Conservation (phyloP, 2,113 vertebrate genomes). For the Rhea pennata region DNA sequence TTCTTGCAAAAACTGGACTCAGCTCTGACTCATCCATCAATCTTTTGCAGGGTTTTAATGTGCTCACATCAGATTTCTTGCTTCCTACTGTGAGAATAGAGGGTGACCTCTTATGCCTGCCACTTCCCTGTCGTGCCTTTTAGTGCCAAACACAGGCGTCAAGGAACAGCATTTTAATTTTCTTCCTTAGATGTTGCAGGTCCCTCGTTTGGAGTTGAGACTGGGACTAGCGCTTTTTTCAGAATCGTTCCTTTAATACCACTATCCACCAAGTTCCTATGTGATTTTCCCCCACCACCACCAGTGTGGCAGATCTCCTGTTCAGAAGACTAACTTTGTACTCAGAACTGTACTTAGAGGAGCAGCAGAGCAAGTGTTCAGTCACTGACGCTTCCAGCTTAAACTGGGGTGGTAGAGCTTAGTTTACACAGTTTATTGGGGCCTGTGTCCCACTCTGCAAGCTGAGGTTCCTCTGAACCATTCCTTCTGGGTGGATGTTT, state of each 20-base stretch:
- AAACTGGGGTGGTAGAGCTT: not conserved
- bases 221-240: not conserved
- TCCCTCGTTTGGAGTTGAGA: not conserved
- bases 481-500: not conserved
- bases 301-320: not conserved
- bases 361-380: not conserved
- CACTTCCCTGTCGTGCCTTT: not conserved
- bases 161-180: not conserved
- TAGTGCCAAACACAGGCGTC: not conserved
- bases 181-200: accelerated
- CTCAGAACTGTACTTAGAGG: not conserved
- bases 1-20: not conserved
- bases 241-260: not conserved
- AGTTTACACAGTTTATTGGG: not conserved
- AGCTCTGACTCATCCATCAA: not conserved
- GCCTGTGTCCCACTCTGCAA: not conserved
- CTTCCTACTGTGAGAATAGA: not conserved
- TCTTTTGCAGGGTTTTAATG: not conserved
- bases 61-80: not conserved
- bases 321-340: not conserved
- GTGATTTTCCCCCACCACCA: not conserved
- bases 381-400: not conserved
- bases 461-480: not conserved
- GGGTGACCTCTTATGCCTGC: not conserved
- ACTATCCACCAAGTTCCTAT: not conserved